A percentile compares a stretch with the other conserved stretches of the same genome.
Conservation (phyloP, 2,888 invertebrate species). For the Clunio marinus region DNA sequence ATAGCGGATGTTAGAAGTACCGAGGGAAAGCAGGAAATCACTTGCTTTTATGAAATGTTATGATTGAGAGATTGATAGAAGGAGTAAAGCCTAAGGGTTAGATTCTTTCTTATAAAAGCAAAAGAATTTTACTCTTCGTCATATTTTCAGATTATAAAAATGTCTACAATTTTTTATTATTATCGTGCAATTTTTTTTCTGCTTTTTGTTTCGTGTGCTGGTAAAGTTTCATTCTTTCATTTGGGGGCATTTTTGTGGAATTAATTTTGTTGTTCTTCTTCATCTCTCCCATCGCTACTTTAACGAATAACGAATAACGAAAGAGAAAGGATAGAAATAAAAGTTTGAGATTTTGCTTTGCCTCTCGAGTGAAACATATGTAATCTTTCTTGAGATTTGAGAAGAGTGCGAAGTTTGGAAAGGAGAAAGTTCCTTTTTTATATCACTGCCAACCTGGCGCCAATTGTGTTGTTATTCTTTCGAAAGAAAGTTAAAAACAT, state of each 20-base stretch:
- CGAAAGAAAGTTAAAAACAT: conserved; percentile 12
- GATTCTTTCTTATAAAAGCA: too few species aligned
- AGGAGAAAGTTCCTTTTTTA: background rate
- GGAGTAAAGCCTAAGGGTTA: background rate
- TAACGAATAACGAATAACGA: background rate
- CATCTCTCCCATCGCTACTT: too few species aligned
- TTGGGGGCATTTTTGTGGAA: background rate
- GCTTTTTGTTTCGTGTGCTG: background rate
- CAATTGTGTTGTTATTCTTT: background rate
- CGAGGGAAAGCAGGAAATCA: too few species aligned
- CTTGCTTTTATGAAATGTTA: background rate
- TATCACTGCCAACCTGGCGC: conserved; percentile 7
- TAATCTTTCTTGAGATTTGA: background rate
- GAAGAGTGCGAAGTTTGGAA: background rate
- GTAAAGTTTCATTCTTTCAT: background rate
- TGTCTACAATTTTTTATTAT: conserved; percentile 17
- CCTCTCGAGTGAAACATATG: background rate
- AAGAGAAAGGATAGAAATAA: background rate
- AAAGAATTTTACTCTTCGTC: background rate
- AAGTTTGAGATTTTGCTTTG: too few species aligned
- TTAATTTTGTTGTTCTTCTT: too few species aligned
- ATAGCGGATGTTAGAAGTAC: background rate
- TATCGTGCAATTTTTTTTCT: conserved; percentile 1
- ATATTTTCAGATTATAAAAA: conserved; percentile 28
- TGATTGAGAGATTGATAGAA: background rate